phyloP scores from a whole-genome alignment of 1,140 invertebrate genomes.

The Trialeurodes vaporariorum region DNA sequence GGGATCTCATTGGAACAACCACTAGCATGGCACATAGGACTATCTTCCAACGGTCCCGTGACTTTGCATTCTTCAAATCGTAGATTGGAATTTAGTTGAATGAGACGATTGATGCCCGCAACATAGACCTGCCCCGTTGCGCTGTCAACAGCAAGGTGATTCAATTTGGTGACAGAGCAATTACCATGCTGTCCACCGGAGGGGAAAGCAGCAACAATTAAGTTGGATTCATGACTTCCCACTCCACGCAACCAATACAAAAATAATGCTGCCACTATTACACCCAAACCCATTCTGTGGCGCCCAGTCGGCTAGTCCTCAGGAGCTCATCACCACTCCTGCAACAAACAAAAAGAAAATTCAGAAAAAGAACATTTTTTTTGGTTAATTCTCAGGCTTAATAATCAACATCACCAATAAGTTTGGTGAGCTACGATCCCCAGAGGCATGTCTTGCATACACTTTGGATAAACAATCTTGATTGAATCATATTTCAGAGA shows the following conservation, averaged over 20 bases:
- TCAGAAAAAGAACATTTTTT: no score
- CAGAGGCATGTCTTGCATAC: no score
- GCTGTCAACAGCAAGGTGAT: slow-evolving; percentile 41
- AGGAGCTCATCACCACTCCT: not conserved
- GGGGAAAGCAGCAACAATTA: not conserved
- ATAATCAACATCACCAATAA: no score
- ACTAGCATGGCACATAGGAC: slow-evolving; percentile 72
- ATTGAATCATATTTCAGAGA: no score
- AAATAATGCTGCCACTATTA: not conserved
- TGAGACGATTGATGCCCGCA: slow-evolving; percentile 45
- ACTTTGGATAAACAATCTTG: no score
- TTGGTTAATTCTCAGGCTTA: no score
- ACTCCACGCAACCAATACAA: not conserved
- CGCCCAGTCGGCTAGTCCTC: not conserved
- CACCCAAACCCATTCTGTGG: not conserved
- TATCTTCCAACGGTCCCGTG: slow-evolving; percentile 64
- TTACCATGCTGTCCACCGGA: not conserved
- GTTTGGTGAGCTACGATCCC: no score
- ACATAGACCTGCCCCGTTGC: slow-evolving; percentile 41
- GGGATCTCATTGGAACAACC: slow-evolving; percentile 49
- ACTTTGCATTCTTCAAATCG: slow-evolving; percentile 35
- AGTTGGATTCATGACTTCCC: not conserved
- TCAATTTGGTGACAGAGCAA: not conserved
- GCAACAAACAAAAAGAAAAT: not conserved
- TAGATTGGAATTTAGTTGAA: slow-evolving; percentile 40